Conservation (phyloP, 2,113 vertebrate genomes). For the Uria aalge region DNA sequence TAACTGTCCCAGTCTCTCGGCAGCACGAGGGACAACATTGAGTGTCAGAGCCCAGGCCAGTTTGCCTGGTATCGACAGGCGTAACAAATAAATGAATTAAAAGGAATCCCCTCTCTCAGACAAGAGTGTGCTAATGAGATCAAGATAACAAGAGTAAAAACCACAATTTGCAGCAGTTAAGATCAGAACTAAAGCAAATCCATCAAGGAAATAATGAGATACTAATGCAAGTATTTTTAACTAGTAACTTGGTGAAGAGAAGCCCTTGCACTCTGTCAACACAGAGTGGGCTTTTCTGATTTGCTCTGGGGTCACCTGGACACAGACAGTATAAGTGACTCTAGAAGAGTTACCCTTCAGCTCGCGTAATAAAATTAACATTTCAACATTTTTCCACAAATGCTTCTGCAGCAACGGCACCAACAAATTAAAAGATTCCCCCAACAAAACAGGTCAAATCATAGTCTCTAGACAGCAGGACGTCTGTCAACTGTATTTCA, state of each 20-base stretch:
- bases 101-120: neutral
- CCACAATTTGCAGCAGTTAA: neutral
- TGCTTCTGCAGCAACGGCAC: neutral
- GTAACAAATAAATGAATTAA: neutral
- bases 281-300: neutral
- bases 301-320: neutral
- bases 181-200: neutral
- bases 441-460: neutral
- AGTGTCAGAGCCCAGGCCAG: neutral
- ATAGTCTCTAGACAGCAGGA: neutral
- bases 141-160: neutral
- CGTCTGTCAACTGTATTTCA: neutral
- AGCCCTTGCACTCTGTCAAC: neutral
- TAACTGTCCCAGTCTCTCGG: neutral
- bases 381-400: neutral
- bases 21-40: neutral
- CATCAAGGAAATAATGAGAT: neutral
- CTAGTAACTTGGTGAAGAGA: neutral
- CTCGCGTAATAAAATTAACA: neutral
- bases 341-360: neutral
- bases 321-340: accelerated
- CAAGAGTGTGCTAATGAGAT: neutral
- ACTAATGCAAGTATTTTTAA: neutral
- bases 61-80: accelerated
- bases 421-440: neutral